Evolutionary conservation across 2,113 vertebrate species (phyloP), one percentile per base, ranked within the genome.

Genomic region (Paraplagusia blochii): DNA sequence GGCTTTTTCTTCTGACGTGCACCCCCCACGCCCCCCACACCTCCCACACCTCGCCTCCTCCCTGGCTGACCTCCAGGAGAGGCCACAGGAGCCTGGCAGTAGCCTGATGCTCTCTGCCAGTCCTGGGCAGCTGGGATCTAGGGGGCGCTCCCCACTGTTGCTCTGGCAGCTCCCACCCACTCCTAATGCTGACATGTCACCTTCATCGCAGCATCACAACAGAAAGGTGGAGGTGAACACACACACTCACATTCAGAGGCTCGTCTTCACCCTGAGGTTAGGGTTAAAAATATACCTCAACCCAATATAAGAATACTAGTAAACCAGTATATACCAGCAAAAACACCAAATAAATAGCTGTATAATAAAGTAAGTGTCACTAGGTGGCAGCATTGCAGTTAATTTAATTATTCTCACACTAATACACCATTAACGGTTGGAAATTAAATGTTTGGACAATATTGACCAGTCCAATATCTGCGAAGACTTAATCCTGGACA

Each of bases 101-200:
- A 29, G 68, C 87, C 82, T 85, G 74, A 64, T 68, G 55, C 66
- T 79, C 72, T 54, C 76, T 70, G 87, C 87, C 86, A 86, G 88
- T 75, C 82, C 66, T 10, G 78, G 85, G 89, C 90, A 92, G 89
- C 88, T 90, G 89, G 83, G 86, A 87, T 88, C 83, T 88, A 68
- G 83, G 81, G 38, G 81, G 71, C 81, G 83, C 83, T 90, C 89
- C 90, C 87, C 67, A 75, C 82, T 66, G 82, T 69, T 72, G 70
- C 72, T 80, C 82, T 87, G 83, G 79, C 84, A 85, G 67, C 74
- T 64, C 69, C 66, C 78, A 52, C 11, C 80, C 69, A 64, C 77
- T 78, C 72, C 73, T 81, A 80, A 79, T 88, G 84, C 84, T 77
- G 76, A 69, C 80, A 84, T 88, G 87, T 85, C 81, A 82, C 70